Evolutionary conservation across 2,113 vertebrate genomes (phyloP).

Genomic region (Equus przewalskii): DNA sequence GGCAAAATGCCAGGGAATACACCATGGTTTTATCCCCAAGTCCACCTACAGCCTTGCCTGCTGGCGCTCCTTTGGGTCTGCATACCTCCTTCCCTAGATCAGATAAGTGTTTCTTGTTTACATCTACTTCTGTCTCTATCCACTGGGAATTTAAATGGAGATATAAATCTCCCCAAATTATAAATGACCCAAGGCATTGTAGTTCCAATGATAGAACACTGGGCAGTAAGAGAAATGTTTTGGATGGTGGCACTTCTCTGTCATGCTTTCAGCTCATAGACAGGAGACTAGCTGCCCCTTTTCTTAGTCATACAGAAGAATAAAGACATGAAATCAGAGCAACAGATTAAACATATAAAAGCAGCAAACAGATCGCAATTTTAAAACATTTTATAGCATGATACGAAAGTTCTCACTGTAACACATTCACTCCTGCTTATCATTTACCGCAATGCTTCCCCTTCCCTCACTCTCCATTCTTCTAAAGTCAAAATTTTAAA

Average conservation of each 20-base stretch:
- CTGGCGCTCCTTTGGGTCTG: neutral
- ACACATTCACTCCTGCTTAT: neutral
- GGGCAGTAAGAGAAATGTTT: neutral
- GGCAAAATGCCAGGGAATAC: neutral
- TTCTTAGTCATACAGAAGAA: slow-evolving; percentile 35
- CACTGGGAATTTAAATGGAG: neutral
- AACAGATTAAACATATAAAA: neutral
- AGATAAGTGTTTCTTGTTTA: neutral
- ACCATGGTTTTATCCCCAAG: neutral
- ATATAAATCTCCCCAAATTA: neutral
- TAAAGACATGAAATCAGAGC: neutral
- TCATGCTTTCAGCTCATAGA: neutral
- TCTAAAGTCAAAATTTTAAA: neutral
- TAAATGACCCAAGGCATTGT: neutral
- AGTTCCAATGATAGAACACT: neutral
- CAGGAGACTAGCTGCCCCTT: neutral
- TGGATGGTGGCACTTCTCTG: neutral
- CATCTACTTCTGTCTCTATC: neutral
- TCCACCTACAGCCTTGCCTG: neutral
- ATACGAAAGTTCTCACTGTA: neutral
- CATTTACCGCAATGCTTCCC: neutral
- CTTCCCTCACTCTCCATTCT: neutral
- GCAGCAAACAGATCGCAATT: neutral
- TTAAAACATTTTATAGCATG: neutral
- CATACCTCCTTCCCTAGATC: neutral